Conservation (phyloP, 2,113 vertebrate species). For the Glareola pratincola region DNA sequence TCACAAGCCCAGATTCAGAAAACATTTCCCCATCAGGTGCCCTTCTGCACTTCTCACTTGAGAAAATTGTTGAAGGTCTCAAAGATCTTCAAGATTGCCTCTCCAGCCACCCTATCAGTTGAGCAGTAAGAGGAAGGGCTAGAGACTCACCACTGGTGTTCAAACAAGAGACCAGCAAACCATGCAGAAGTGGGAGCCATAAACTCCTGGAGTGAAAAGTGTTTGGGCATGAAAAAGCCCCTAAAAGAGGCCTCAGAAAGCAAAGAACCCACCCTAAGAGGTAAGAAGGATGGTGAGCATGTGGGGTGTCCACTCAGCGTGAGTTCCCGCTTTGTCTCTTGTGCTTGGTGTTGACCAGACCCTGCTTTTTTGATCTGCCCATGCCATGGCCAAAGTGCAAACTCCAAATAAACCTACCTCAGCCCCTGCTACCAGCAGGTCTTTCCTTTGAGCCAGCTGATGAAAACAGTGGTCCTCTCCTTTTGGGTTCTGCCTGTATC, state of each 20-base stretch:
- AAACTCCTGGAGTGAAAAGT: not conserved
- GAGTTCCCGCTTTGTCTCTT: rapidly evolving
- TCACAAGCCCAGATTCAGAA: not conserved
- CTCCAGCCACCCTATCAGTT: not conserved
- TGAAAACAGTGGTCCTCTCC: not conserved
- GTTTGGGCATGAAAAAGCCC: not conserved
- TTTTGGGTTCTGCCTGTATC: rapidly evolving
- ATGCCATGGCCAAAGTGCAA: rapidly evolving
- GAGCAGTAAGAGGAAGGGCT: not conserved
- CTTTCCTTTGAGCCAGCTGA: not conserved
- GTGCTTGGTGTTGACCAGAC: not conserved
- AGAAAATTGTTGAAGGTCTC: not conserved
- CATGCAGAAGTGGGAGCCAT: not conserved
- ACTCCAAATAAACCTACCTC: not conserved
- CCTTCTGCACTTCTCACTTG: rapidly evolving
- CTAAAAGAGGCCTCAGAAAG: not conserved
- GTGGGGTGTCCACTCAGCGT: not conserved
- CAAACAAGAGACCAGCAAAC: rapidly evolving
- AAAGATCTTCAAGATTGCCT: not conserved
- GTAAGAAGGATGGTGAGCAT: rapidly evolving
- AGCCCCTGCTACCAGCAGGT: rapidly evolving
- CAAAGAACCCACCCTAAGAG: not conserved
- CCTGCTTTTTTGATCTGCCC: not conserved
- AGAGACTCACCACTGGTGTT: not conserved
- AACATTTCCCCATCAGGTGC: rapidly evolving